Percentiles rank a stretch among this genome's conserved stretches.
Evolutionary conservation across 2,888 invertebrate species (phyloP).

Genomic region (Mactromeris polynyma): DNA sequence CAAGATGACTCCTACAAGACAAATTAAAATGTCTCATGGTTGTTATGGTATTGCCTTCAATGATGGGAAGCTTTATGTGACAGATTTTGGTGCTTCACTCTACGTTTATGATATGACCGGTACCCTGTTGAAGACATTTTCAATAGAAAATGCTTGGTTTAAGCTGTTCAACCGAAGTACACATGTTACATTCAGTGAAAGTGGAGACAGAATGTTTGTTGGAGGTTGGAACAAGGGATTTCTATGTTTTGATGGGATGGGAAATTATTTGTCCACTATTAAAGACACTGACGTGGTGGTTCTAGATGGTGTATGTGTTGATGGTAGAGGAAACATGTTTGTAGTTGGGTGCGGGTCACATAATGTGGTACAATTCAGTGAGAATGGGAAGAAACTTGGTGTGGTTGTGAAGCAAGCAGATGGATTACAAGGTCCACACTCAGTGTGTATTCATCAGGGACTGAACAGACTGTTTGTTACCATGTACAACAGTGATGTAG

Average conservation of each 20-base stretch:
- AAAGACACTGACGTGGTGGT: background rate
- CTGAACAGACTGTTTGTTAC: background rate
- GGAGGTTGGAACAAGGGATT: background rate
- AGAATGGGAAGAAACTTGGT: background rate
- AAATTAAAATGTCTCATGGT: background rate
- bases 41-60: conserved; percentile 7
- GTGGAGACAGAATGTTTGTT: background rate
- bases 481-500: background rate
- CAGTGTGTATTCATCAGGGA: background rate
- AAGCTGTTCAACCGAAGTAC: background rate
- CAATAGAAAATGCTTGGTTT: background rate
- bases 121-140: background rate
- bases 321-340: conserved; percentile 13
- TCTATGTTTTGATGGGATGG: background rate
- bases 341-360: background rate
- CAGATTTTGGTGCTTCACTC: background rate
- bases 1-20: background rate
- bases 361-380: background rate
- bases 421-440: background rate
- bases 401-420: background rate
- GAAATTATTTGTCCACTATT: background rate
- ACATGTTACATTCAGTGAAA: background rate
- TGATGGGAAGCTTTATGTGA: background rate
- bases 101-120: conserved; percentile 7
- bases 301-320: background rate